A percentile compares a stretch with the other conserved stretches of the same genome.
phyloP scores from a whole-genome alignment of 2,113 vertebrate species.

The Cephalopholis sonnerati region DNA sequence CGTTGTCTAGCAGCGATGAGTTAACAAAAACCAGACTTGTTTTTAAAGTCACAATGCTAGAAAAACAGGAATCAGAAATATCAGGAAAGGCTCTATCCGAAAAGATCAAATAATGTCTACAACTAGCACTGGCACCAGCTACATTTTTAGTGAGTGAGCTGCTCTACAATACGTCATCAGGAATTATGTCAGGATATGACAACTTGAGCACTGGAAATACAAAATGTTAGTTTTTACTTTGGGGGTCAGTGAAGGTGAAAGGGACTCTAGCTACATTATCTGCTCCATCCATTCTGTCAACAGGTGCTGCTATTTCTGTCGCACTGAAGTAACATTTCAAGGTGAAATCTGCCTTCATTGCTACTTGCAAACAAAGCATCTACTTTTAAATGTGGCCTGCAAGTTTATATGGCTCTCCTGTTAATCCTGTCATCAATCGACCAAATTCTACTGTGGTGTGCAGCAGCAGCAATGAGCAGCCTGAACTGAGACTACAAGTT shows the following conservation, averaged over 20 bases:
- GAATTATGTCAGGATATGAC: background rate
- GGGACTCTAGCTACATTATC: too few relatives aligned
- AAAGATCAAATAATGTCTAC: background rate
- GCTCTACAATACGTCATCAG: background rate
- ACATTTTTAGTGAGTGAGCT: background rate
- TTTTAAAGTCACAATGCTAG: conserved; percentile 33
- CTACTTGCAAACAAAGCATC: background rate
- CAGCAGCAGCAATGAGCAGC: background rate
- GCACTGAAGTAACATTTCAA: background rate
- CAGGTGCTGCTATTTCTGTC: background rate
- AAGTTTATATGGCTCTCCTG: background rate
- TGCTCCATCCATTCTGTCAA: background rate
- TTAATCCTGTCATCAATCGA: conserved; percentile 6
- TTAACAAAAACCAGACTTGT: conserved; percentile 60
- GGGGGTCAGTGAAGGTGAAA: background rate
- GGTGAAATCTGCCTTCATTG: background rate
- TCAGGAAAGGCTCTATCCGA: background rate
- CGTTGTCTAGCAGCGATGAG: conserved; percentile 46
- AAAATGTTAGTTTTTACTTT: background rate
- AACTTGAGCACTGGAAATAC: too few relatives aligned
- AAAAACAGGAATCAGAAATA: conserved; percentile 33
- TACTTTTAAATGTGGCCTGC: background rate
- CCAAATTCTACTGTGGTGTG: background rate
- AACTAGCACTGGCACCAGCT: background rate
- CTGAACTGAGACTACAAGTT: background rate